Percentiles rank a stretch among this genome's conserved stretches.
Conservation (phyloP, 1,140 invertebrate species). For the Oncopodura yosiiana region DNA sequence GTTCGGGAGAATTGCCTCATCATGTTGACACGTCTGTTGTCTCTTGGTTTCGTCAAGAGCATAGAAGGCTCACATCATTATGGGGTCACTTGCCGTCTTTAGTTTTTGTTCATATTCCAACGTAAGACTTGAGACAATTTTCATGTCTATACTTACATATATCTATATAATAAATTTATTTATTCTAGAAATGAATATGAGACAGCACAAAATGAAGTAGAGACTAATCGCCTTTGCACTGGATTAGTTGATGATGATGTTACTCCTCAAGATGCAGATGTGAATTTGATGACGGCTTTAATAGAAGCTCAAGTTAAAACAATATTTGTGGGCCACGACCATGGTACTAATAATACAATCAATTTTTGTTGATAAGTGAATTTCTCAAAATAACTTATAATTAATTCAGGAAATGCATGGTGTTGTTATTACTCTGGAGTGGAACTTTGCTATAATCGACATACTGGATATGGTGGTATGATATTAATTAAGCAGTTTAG, state of each 20-base stretch:
- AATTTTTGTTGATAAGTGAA: too few relatives aligned
- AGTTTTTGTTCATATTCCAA: constrained; percentile 24
- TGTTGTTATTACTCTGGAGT: not conserved
- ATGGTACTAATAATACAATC: too few relatives aligned
- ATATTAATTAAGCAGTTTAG: not conserved
- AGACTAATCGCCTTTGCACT: not conserved
- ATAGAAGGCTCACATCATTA: not conserved
- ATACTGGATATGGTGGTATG: constrained; percentile 14
- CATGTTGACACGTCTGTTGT: constrained; percentile 14
- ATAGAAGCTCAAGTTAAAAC: constrained; percentile 12
- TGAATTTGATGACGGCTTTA: too few relatives aligned
- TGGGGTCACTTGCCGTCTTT: constrained; percentile 17
- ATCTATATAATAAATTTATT: not conserved
- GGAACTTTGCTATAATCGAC: constrained; percentile 17
- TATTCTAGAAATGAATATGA: constrained; percentile 16
- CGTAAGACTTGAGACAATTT: constrained; percentile 1
- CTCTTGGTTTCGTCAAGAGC: constrained; percentile 5
- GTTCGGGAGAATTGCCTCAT: constrained; percentile 2
- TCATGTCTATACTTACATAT: not conserved
- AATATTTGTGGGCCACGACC: constrained; percentile 16
- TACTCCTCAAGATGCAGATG: constrained; percentile 15
- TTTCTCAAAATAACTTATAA: too few relatives aligned
- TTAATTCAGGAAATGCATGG: constrained; percentile 4
- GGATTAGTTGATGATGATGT: constrained; percentile 17
- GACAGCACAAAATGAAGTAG: constrained; percentile 12